Evolutionary conservation across 2,113 vertebrate genomes (phyloP).

Genomic region (Aviceda subcristata): DNA sequence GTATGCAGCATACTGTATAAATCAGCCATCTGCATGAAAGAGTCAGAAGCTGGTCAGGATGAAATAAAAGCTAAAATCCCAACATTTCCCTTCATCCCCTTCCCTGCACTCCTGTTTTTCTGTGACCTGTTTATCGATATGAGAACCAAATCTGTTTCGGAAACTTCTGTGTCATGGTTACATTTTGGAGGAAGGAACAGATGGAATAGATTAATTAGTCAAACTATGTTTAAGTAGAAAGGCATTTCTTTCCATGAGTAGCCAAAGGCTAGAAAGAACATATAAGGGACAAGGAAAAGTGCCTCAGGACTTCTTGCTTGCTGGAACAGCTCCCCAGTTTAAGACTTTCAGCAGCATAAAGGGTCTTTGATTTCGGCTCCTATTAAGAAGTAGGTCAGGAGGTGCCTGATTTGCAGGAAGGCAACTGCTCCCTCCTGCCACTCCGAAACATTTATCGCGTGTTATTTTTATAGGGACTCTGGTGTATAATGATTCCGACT

Average conservation of each 20-base stretch:
- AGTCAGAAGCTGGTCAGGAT: background rate
- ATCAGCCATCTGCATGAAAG: background rate
- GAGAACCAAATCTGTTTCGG: conserved; percentile 77
- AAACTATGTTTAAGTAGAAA: conserved; percentile 83
- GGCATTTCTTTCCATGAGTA: conserved; percentile 85
- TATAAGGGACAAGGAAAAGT: conserved; percentile 52
- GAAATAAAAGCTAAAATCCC: conserved; percentile 18
- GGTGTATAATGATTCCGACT: background rate
- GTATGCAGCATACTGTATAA: background rate
- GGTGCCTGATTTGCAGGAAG: background rate
- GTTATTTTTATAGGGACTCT: background rate
- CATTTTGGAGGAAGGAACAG: conserved; percentile 78
- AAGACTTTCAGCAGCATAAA: conserved; percentile 72
- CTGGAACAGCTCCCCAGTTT: conserved; percentile 36
- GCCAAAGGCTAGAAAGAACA: conserved; percentile 73
- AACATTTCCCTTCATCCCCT: background rate
- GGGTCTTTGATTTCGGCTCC: conserved; percentile 72
- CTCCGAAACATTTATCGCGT: background rate
- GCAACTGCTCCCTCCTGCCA: conserved; percentile 12
- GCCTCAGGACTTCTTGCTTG: conserved; percentile 52
- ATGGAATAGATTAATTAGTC: conserved; percentile 89
- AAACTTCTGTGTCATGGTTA: conserved; percentile 80
- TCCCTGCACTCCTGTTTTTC: conserved; percentile 12
- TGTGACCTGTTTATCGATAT: conserved; percentile 77
- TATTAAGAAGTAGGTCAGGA: conserved; percentile 42